These are phyloP conservation scores for Cyclina sinensis DNA, from an alignment of 1,140 invertebrate genomes.

Conservation along the genomic window DNA sequence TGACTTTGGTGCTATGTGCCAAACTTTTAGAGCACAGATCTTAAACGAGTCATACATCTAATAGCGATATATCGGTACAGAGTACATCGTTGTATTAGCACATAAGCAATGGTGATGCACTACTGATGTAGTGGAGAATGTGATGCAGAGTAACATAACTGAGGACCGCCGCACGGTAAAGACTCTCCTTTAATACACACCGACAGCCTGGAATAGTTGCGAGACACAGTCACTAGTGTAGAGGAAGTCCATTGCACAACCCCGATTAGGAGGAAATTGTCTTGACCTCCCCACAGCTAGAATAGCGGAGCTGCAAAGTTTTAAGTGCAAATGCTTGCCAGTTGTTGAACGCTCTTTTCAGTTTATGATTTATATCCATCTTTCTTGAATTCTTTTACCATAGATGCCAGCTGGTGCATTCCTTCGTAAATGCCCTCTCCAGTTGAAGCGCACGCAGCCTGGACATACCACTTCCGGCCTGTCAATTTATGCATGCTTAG, in stretches of 20 bases:
- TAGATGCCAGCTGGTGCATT: constrained; percentile 76
- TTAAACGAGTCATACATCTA: too few relatives aligned
- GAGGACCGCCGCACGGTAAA: too few relatives aligned
- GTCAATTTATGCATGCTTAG: constrained; percentile 74
- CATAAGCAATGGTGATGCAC: too few relatives aligned
- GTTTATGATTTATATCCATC: background rate
- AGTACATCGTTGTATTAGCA: too few relatives aligned
- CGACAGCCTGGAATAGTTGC: too few relatives aligned
- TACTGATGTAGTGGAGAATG: too few relatives aligned
- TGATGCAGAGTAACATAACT: too few relatives aligned
- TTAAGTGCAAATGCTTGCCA: background rate
- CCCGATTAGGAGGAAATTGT: background rate
- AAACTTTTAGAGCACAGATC: too few relatives aligned
- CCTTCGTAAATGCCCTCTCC: constrained; percentile 83
- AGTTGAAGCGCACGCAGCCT: constrained; percentile 78
- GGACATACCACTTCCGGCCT: constrained; percentile 80
- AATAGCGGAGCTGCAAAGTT: background rate
- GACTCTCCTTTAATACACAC: too few relatives aligned
- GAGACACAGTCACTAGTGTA: too few relatives aligned
- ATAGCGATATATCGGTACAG: too few relatives aligned
- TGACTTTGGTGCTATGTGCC: too few relatives aligned
- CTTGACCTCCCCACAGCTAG: background rate
- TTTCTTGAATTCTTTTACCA: constrained; percentile 79
- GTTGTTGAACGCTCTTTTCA: background rate
- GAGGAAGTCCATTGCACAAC: background rate